Percentiles rank a stretch among this genome's conserved stretches.
phyloP scores from a whole-genome alignment of 2,797 vertebrate species.

The Dicrostonyx torquatus region DNA sequence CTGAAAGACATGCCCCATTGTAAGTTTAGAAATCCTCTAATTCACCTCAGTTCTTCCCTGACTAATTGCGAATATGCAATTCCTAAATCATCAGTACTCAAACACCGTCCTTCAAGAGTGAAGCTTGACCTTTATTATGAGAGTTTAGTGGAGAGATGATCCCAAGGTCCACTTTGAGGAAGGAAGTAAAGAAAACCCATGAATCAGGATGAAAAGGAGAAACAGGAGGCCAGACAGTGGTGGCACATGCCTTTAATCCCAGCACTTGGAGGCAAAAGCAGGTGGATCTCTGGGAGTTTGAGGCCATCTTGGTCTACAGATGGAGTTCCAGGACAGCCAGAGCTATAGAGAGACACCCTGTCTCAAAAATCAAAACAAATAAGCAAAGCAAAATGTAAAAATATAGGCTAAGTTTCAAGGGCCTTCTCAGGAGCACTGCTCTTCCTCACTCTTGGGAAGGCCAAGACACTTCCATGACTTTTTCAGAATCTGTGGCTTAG shows the following conservation, averaged over 20 bases:
- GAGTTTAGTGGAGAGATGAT: background rate
- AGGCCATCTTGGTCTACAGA: background rate
- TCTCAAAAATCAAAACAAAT: background rate
- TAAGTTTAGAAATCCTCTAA: background rate
- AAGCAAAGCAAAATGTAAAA: slow-evolving; percentile 20
- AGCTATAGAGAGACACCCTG: background rate
- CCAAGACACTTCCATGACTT: background rate
- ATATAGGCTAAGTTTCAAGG: background rate
- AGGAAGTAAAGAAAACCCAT: slow-evolving; percentile 44
- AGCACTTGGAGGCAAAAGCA: background rate
- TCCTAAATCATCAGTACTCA: background rate
- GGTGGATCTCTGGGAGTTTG: background rate
- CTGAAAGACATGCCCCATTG: background rate
- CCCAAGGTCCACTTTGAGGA: background rate
- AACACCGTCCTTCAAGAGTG: slow-evolving; percentile 14
- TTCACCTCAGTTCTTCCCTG: slow-evolving; percentile 19
- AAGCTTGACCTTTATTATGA: background rate
- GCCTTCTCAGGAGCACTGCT: background rate
- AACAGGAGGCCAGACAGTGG: background rate
- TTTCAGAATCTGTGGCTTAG: background rate
- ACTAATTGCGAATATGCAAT: background rate
- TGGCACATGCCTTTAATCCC: background rate
- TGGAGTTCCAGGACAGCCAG: background rate
- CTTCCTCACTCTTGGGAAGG: background rate
- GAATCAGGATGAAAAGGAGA: slow-evolving; percentile 1